A percentile compares a stretch with the other conserved stretches of the same genome.
Evolutionary conservation across 2,797 vertebrate genomes (phyloP).

Genomic region (Picus viridis): DNA sequence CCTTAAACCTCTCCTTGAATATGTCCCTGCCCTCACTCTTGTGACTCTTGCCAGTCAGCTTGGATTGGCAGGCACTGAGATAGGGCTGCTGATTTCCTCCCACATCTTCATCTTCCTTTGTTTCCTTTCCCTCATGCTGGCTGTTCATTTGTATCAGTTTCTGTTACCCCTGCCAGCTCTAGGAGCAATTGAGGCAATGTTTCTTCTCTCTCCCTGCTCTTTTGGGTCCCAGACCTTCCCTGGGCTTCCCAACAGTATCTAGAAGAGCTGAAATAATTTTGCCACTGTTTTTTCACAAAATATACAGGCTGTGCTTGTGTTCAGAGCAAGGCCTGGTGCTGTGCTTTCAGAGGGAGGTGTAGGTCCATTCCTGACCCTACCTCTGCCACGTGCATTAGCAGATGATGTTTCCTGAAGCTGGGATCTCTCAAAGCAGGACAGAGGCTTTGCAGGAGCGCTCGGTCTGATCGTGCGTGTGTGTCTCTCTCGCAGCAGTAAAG

Average conservation of each 20-base stretch:
- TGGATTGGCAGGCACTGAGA: background rate
- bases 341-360: background rate
- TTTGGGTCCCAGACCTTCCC: background rate
- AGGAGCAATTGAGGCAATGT: background rate
- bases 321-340: background rate
- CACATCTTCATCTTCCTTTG: background rate
- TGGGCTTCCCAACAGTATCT: background rate
- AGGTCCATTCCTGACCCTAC: background rate
- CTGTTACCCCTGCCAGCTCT: background rate
- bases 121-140: background rate
- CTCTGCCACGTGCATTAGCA: background rate
- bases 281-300: background rate
- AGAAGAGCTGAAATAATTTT: background rate
- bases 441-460: background rate
- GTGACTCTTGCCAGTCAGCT: background rate
- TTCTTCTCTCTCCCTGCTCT: background rate
- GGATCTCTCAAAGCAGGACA: background rate
- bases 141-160: constrained; percentile 5
- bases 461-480: constrained; percentile 14
- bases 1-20: background rate
- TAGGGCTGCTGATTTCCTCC: background rate
- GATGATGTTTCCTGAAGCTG: background rate
- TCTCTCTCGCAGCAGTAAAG: constrained; percentile 78
- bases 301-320: background rate
- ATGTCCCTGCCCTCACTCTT: background rate